Base-by-base conservation (phyloP, 2,888 invertebrate genomes). In the Nomada ruficornis region DNA sequence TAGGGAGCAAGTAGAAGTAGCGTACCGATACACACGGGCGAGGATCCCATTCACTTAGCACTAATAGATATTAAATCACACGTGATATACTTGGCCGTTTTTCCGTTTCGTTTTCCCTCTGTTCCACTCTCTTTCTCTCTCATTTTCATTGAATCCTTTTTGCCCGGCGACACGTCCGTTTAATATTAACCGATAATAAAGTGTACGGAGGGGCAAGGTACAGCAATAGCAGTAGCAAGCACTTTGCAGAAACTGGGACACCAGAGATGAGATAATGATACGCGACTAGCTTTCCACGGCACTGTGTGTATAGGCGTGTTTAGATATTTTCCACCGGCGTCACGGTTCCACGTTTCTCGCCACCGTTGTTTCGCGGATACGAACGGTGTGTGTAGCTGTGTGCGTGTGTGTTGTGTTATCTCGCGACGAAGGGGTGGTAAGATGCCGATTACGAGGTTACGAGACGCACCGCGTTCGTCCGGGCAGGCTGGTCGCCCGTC, bases 401-500 rank as follows among this genome's bases (percentile, higher is more conserved):
- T 36, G 36, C 36, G 36, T 36, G 36, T 36, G 78, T 77, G 77
- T 68, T n/a, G 70, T 78, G 82, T 82, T 85, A 82, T 83, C 47
- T 47, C 76, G 79, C 73, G 67, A 81, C 7, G 77, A 71, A 50
- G 79, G 67, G 75, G 83, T 77, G 86, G 84, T 77, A 81, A 72
- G 74, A 71, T 78, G 78, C 76, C 80, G 85, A 82, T 78, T 82
- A 87, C 85, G 82, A 85, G 65, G 29, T 75, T 80, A 85, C 84
- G 87, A 90, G 90, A 94, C 93, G 93, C 92, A 94, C 93, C 94
- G 93, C 94, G 93, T 91, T 92, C 89, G 89, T 88, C 94, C 93
- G 93, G 93, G 94, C 93, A 93, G 93, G 93, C 90, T 94, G 94
- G 93, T 92, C 93, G 93, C 92, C 93, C 93, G 93, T 92, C 93